A percentile compares a stretch with the other conserved stretches of the same genome.
phyloP scores from a whole-genome alignment of 2,888 invertebrate species.

The Ischnura elegans region DNA sequence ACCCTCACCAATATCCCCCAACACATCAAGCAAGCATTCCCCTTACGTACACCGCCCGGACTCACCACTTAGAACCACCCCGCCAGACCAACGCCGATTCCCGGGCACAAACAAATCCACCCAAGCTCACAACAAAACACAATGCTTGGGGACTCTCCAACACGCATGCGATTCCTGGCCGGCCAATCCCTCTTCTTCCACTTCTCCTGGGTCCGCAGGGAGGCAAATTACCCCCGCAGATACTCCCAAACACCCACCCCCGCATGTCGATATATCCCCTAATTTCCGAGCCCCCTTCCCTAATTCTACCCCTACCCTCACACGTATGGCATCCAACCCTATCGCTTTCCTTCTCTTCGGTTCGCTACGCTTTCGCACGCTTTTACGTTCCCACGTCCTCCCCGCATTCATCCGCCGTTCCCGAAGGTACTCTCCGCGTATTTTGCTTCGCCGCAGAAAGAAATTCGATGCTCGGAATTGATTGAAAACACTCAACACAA shows the following conservation, averaged over 20 bases:
- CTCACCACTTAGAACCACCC: neutral
- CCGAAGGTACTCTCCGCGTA: no score
- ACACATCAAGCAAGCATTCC: no score
- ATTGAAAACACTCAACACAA: neutral
- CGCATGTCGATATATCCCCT: slow-evolving; percentile 54
- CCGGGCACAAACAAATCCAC: slow-evolving; percentile 38
- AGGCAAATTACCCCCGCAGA: slow-evolving; percentile 53
- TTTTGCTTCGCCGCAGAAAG: no score
- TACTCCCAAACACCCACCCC: no score
- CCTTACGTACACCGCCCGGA: neutral
- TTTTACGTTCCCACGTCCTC: no score
- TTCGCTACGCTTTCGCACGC: neutral
- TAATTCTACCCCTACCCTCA: neutral
- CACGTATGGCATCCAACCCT: neutral
- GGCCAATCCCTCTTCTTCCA: slow-evolving; percentile 69
- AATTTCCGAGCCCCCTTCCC: slow-evolving; percentile 47
- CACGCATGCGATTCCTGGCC: slow-evolving; percentile 32
- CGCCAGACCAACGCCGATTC: slow-evolving; percentile 70
- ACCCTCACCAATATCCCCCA: slow-evolving; percentile 68
- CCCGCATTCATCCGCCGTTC: no score
- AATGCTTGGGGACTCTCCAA: slow-evolving; percentile 40
- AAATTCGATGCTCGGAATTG: neutral
- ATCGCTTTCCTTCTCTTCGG: neutral
- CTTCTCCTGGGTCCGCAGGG: slow-evolving; percentile 21
- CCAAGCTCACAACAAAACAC: slow-evolving; percentile 15